These are phyloP conservation scores for Equus przewalskii DNA, from an alignment of 2,113 vertebrate species.

Conservation along the genomic window DNA sequence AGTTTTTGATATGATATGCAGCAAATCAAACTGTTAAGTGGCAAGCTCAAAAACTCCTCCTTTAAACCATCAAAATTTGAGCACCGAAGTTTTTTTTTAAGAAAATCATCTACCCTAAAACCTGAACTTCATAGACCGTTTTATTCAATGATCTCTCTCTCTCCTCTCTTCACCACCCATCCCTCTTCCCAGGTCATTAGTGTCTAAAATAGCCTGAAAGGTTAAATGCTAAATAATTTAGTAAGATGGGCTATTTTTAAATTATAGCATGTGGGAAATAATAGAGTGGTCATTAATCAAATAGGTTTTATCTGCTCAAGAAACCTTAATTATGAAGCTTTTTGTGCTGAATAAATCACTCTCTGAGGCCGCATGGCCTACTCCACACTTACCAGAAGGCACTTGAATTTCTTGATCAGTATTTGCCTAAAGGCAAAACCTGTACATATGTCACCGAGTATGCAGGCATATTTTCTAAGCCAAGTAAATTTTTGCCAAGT, in stretches of 20 bases:
- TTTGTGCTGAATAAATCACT: background rate
- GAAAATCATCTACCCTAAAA: background rate
- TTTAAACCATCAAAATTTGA: slow-evolving; percentile 2
- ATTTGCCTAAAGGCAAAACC: slow-evolving; percentile 32
- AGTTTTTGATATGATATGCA: background rate
- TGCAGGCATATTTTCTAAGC: background rate
- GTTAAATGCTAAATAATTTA: slow-evolving; percentile 43
- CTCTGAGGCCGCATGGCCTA: background rate
- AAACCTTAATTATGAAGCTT: background rate
- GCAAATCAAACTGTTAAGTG: background rate
- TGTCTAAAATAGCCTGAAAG: slow-evolving; percentile 35
- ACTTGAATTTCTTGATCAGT: background rate
- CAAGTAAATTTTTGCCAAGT: background rate
- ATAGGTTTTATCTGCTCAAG: background rate
- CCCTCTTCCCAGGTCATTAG: background rate
- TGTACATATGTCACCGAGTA: background rate
- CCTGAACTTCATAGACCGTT: background rate
- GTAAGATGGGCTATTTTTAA: slow-evolving; percentile 20
- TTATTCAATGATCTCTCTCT: slow-evolving; percentile 7
- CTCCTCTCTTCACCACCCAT: background rate
- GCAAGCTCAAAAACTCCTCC: background rate
- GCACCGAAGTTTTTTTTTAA: background rate
- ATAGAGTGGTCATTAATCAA: background rate
- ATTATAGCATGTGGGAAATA: background rate
- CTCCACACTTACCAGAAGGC: background rate